phyloP scores from a whole-genome alignment of 2,797 vertebrate genomes.

The Hybognathus amarus region DNA sequence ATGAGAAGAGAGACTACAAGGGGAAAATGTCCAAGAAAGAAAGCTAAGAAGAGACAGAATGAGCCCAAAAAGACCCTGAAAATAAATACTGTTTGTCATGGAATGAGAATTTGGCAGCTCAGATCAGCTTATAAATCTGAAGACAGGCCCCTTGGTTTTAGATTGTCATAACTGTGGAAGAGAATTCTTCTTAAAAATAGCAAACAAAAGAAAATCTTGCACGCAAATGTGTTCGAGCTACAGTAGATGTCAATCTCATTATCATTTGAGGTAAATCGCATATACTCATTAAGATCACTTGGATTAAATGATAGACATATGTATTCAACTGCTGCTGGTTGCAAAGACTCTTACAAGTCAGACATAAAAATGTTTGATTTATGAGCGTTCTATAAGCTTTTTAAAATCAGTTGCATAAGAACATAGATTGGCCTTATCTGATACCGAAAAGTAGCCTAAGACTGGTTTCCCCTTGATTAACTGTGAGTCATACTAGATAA shows the following conservation, averaged over 20 bases:
- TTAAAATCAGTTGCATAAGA: too few relatives aligned
- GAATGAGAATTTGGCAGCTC: slow-evolving; percentile 11
- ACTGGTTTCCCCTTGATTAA: too few relatives aligned
- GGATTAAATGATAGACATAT: not conserved
- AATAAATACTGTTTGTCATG: slow-evolving; percentile 6
- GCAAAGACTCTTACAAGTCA: too few relatives aligned
- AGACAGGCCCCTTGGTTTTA: slow-evolving; percentile 8
- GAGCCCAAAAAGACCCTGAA: slow-evolving; percentile 1
- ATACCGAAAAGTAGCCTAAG: too few relatives aligned
- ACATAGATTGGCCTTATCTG: too few relatives aligned
- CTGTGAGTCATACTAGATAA: too few relatives aligned
- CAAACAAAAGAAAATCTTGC: slow-evolving; percentile 5
- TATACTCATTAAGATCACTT: not conserved
- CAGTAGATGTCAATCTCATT: not conserved
- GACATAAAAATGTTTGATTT: too few relatives aligned
- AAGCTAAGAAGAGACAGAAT: not conserved
- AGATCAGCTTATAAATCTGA: slow-evolving; percentile 25
- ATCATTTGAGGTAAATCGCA: not conserved
- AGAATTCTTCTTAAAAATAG: not conserved
- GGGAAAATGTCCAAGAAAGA: not conserved
- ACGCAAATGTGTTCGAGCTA: not conserved
- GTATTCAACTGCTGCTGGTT: not conserved
- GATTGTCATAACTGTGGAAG: slow-evolving; percentile 25
- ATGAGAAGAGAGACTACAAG: not conserved
- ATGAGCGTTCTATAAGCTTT: too few relatives aligned